Evolutionary conservation across 2,888 invertebrate species (phyloP).

Genomic region (Odontothrips loti): DNA sequence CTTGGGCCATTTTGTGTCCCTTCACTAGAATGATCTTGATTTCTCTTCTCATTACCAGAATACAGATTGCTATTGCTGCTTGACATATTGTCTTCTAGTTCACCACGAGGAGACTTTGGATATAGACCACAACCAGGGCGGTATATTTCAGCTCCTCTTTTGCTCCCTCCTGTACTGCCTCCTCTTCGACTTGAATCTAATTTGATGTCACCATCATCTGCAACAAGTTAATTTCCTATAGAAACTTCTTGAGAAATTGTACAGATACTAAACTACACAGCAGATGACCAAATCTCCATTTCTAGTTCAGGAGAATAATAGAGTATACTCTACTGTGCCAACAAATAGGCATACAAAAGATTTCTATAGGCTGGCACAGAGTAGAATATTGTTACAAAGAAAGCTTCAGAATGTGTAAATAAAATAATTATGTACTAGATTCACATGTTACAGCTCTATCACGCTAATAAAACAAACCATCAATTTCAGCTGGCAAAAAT

Average conservation of each 20-base stretch:
- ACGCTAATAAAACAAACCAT: not conserved
- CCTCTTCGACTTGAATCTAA: not conserved
- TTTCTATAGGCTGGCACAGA: not conserved
- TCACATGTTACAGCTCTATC: not conserved
- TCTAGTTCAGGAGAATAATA: too few relatives aligned
- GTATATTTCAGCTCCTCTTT: conserved; percentile 1
- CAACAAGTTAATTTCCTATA: not conserved
- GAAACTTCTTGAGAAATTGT: not conserved
- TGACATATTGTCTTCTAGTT: not conserved
- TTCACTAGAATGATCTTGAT: not conserved
- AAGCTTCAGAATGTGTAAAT: too few relatives aligned
- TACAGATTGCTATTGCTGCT: conserved; percentile 1
- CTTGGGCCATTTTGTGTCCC: not conserved
- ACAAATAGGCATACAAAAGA: not conserved
- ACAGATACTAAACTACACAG: too few relatives aligned
- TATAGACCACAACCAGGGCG: conserved; percentile 10
- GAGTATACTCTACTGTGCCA: too few relatives aligned
- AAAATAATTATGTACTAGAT: not conserved
- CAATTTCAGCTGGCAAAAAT: too few relatives aligned
- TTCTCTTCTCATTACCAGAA: not conserved
- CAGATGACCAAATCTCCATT: too few relatives aligned
- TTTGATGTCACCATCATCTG: not conserved
- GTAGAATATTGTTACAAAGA: not conserved
- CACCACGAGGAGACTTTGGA: not conserved
- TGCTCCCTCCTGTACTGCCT: not conserved